Percentiles rank a stretch among this genome's conserved stretches.
These are phyloP conservation scores for Monochamus alternatus DNA, from an alignment of 2,888 invertebrate genomes.

Conservation along the genomic window DNA sequence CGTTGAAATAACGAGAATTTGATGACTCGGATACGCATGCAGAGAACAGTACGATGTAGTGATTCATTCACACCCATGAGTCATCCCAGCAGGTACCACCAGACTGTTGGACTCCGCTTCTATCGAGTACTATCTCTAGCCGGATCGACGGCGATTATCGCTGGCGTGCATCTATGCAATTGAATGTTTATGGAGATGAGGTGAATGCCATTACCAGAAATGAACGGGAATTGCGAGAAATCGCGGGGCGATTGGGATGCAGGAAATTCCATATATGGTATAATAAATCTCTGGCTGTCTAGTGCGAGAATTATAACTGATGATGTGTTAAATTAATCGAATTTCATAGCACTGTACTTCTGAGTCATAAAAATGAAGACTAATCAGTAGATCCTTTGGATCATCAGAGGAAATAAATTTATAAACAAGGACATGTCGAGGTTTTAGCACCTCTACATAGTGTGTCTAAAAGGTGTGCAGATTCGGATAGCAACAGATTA, in stretches of 20 bases:
- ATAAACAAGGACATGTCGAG: too few relatives aligned
- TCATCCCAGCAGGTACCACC: not conserved
- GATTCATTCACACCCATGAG: constrained; percentile 4
- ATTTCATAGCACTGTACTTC: too few relatives aligned
- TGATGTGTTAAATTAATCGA: too few relatives aligned
- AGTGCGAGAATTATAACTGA: too few relatives aligned
- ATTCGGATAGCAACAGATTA: too few relatives aligned
- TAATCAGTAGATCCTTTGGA: too few relatives aligned
- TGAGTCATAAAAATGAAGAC: too few relatives aligned
- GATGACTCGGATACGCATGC: not conserved
- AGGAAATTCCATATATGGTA: too few relatives aligned
- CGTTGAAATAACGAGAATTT: constrained; percentile 29
- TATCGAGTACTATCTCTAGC: not conserved
- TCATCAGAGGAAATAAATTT: too few relatives aligned
- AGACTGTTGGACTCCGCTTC: not conserved
- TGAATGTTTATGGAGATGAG: not conserved
- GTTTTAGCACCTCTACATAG: too few relatives aligned
- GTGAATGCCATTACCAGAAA: not conserved
- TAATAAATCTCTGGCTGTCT: too few relatives aligned
- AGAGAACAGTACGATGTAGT: not conserved
- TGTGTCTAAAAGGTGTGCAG: too few relatives aligned
- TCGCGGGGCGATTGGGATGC: not conserved
- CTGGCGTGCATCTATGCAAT: not conserved
- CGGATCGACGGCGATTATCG: not conserved
- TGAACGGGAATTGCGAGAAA: not conserved